Base-by-base conservation (phyloP, 2,888 invertebrate genomes). In the Sesamia inferens region DNA sequence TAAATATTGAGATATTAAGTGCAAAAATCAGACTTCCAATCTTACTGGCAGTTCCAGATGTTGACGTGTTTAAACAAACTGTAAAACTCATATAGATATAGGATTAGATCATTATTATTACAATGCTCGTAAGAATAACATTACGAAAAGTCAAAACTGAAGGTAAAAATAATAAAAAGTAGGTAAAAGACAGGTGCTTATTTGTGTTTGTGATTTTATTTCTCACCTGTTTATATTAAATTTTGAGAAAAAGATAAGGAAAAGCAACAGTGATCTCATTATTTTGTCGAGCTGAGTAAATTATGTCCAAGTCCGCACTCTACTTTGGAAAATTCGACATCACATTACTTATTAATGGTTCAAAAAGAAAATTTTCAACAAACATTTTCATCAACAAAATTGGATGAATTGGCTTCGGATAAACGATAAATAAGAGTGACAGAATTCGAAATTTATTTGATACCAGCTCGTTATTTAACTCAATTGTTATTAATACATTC, bases 401-500 rank as follows among this genome's bases (percentile, higher is more conserved):
- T 39, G 13, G 2, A 31, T n/a, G n/a, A 44, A 71, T 51, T 44
- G 19, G 42, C 51, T 44, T 22, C 61, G 31, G 55, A 51, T 55
- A 31, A 16, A 78, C 13, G 48, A 11, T 68, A 78, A 75, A 61
- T 42, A 39, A 59, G n/a, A 59, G 59, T 59, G 47, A 59, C 70
- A 78, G 16, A 59, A n/a, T 59, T 24, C 14, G 13, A 19, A 13
- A 1, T 62, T 39, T 22, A 77, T 62, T 62, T n/a, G 22, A 42
- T 42, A 22, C 22, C 24, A 16, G 42, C 54, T 67, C 14, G 31
- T 70, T 51, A 51, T 70, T 19, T 7, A n/a, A n/a, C 2, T 48
- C 22, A 14, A 16, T 44, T 22, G 13, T 57, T 16, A 31, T 11
- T 14, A 31, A 65, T 31, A 65, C 5, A 51, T 31, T 14, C 19